Base-by-base conservation (phyloP, 1,140 invertebrate genomes). In the Drosophila triauraria region DNA sequence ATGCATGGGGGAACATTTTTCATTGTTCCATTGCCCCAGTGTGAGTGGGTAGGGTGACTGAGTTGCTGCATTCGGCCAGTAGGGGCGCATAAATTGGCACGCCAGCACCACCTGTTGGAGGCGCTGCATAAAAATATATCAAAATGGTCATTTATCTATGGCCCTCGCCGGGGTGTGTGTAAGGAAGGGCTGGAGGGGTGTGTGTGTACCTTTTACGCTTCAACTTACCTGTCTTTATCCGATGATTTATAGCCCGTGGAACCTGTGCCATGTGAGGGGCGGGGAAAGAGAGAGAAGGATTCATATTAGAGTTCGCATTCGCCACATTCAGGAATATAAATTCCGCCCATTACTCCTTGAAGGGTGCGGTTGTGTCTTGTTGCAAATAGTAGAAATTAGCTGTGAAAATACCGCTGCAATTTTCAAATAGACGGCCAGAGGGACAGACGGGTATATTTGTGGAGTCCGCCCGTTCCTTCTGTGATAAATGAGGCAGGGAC, bases 191-290 rank as follows among this genome's bases (percentile, higher is more conserved):
- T 47, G 43, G 32, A 38, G 7, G 30, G 20, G 47, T 25, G 53
- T 32, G 72, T 62, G 65, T 63, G 54, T 60, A 56, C 40, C 63
- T 81, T 82, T 79, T 88, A 78, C 75, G 81, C 85, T 79, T 90
- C 85, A 90, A 86, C 87, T 92, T 90, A 92, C 91, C 91, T 92
- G 91, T 92, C 91, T 83, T 92, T 92, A 92, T 92, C 91, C 79
- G 91, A 92, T 92, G 91, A 92, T 92, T 92, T 92, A 92, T 92
- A 92, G 70, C 91, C 91, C 54, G 90, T 86, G 86, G 86, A 88
- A 90, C 91, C 91, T 92, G 87, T 59, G 30, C 46, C 69, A 59
- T 43, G 44, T n/a, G 46, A 43, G 69, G 27, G 15, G 35, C 27
- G 60, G 38, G 20, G 46, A 13, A 12, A 17, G 25, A 75, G 20